Evolutionary conservation across 2,888 invertebrate genomes (phyloP), one percentile per base, ranked within the genome.

Genomic region (Heliothis peltigera): DNA sequence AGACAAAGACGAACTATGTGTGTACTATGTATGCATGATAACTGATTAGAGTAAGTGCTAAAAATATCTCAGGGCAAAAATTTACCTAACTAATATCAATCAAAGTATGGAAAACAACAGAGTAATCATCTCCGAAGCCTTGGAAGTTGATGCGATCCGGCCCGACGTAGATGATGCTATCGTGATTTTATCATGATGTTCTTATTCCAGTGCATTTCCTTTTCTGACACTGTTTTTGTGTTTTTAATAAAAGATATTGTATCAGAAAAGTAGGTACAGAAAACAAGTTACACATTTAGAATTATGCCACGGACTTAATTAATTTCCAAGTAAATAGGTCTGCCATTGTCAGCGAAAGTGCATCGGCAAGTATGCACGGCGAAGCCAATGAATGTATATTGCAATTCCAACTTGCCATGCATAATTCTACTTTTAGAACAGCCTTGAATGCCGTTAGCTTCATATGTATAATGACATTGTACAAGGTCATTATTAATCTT

Each of bases 361-460:
- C 63, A 65, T 62, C 49, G 53, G 15, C 51, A 62, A 64, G 51
- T 68, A 73, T 75, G 69, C 63, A 64, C 44, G 47, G 5, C 51
- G 59, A 51, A 64, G 77, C 80, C 77, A 81, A 77, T 73, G 35
- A 69, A 82, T 79, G 79, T 72, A 55, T 70, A 77, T 67, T 61
- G 60, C 57, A 72, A 77, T 75, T 66, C 49, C 75, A 74, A 77
- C 78, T 81, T 81, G 75, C 73, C 73, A 77, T 80, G 77, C 72
- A 78, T 77, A 75, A 75, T 75, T 80, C 83, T 87, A 86, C 86
- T 83, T 87, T 76, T 87, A 90, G 87, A 79, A 63, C 59, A 83
- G 79, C 91, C 91, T 92, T 92, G 91, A 83, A 77, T 81, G 83
- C 79, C 79, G 83, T 87, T 87, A 89, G 85, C 83, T 85, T 85